Evolutionary conservation across 2,797 vertebrate genomes (phyloP), one percentile per base, ranked within the genome.

Genomic region (Sarcoramphus papa): DNA sequence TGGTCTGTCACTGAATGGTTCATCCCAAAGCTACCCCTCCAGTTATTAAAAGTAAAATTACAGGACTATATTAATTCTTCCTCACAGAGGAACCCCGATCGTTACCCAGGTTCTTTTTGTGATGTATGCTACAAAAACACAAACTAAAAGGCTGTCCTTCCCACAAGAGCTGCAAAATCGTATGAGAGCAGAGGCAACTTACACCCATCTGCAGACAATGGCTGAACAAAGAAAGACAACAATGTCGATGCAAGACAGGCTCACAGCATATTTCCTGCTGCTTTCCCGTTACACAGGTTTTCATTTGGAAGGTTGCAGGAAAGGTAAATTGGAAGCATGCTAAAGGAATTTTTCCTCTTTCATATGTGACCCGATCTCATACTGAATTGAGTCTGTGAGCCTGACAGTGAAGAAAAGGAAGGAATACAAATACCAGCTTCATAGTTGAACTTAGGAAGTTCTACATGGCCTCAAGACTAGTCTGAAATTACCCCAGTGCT

Each of bases 161-260:
- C 40, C 3, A 16, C 16, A 83, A 63, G 14, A 91, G 17, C 5
- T 88, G 8, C 21, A 72, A 63, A 88, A 72, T 33, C 1, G 0
- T 47, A 12, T 57, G 45, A 64, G 16, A 59, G 27, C 76, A 87
- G n/a, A 56, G 33, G 24, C 2, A 82, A 22, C 24, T 37, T 72
- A 7, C 8, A 83, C 24, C 5, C 10, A 50, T 33, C 31, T 54
- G 8, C 20, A 30, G 60, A 51, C 13, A 74, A 45, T 3, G 25
- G 9, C 9, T 69, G 14, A 37, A 50, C 7, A 59, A 85, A 87
- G 47, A 30, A 5, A 73, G 23, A 27, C 20, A 50, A 22, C 4
- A 33, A 48, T 7, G 2, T 35, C 0, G 0, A 27, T 37, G 63
- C 5, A 77, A 78, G 35, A 15, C 15, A 64, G 23, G 6, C 4